Evolutionary conservation across 2,797 vertebrate genomes (phyloP), one percentile per base, ranked within the genome.

Genomic region (Acipenser transmontanus): DNA sequence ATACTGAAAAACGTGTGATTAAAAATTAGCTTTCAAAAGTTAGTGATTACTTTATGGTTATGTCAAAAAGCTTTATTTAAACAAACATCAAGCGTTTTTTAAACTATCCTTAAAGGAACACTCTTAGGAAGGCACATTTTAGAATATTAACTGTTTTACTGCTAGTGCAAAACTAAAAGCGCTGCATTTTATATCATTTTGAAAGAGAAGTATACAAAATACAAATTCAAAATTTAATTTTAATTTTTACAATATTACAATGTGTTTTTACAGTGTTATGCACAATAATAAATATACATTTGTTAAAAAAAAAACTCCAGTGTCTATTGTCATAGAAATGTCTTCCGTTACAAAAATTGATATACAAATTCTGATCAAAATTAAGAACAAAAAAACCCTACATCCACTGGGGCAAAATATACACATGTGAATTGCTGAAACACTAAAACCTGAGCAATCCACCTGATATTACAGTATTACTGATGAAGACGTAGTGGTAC

Each of bases 211-310:
- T 1, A 34, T 11, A 64, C 49, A 65, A 69, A 12, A 60, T 11
- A 34, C 78, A 90, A 89, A 82, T 82, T 81, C 83, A 84, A 80
- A 84, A 78, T 80, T 82, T 91, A 87, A 82, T 89, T 90, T 97
- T 95, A 94, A 83, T 85, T 94, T 91, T 89, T 89, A 89, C 88
- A 91, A 81, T 87, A 85, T 90, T 83, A 85, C 86, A 77, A 76
- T 80, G 82, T 85, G 80, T 69, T 71, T 86, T 87, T 94, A 94
- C 95, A 97, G 96, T 97, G 95, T 96, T 86, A 88, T 83, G 92
- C 92, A 92, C 34, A 89, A 93, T 91, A 97, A 98, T 98, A 98
- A 99, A 98, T 98, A 99, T 82, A 97, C 88, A 91, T 91, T 91
- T 95, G 82, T 91, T 93, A 89, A 90, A 94, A 91, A 86, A 88